Evolutionary conservation across 2,113 vertebrate species (phyloP), one percentile per base, ranked within the genome.

Genomic region (Leptocoma aspasia): DNA sequence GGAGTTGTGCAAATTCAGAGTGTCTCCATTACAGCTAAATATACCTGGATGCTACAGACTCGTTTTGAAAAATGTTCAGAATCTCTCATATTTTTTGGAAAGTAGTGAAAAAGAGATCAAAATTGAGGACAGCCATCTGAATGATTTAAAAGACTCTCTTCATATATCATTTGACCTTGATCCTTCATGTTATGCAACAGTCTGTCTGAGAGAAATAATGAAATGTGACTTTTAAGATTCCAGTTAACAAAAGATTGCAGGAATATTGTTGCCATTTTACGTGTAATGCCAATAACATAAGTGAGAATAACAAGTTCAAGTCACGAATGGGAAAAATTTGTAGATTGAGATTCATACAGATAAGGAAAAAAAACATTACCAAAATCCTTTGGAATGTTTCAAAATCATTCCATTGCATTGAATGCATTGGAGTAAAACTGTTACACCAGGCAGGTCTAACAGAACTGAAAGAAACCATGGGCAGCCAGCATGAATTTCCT

Each of bases 181-280:
- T 71, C 97, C 99, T 37, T 99, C 99, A 2, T 99, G 99, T 97
- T 99, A 99, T 5, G 99, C 99, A 47, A 99, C 99, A 8, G 96
- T 99, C 71, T 99, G 98, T 97, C 98, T 99, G 77, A 96, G 98
- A 88, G 99, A 99, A 98, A 98, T 99, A 84, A 99, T 99, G 99
- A 99, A 99, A 96, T 98, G 97, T 92, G 98, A 99, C 31, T 92
- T 97, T 65, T 98, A 95, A 97, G 77, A 70, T 76, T 87, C 11
- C 7, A 39, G 27, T 49, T 89, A 57, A 66, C 27, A 16, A 60
- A 90, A 64, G 27, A 81, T 52, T 71, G 41, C 37, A 42, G 53
- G 6, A 84, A 33, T 86, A 27, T 45, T 78, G n/a, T 49, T 86
- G 35, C 9, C 66, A 70, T 69, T 91, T 70, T 76, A 69, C 22